Evolutionary conservation across 2,797 vertebrate genomes (phyloP), one percentile per base, ranked within the genome.

Genomic region (Ambastaia sidthimunki): DNA sequence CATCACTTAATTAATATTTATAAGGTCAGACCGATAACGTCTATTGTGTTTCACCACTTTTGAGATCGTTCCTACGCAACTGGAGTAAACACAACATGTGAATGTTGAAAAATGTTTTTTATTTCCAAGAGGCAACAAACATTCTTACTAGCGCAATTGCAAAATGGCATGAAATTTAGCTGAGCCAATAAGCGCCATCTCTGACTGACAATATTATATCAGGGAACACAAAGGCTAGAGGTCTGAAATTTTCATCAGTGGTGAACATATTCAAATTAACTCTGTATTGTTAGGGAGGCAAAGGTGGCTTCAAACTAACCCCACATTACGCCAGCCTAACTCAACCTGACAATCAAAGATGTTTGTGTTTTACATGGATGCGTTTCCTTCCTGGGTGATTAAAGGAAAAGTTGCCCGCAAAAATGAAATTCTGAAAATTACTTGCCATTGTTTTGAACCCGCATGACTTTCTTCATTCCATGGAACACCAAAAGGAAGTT

Each of bases 241-340:
- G 77, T 69, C 80, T 82, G 62, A 69, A 68, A 83, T 73, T 81
- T 82, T 77, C 78, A 83, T 86, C 69, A 84, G 63, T 50, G 3
- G 75, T 54, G 57, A 78, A 78, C 66, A 81, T 70, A 55, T 80
- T 70, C 28, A 79, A 85, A 80, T 85, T 82, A 85, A 77, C 73
- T 80, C 25, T 10, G 52, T 68, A 73, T 82, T 83, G 83, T 83
- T 82, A 71, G 57, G 12, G 44, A 44, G 66, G 44, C 71, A 80
- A 83, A 74, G 73, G 66, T 50, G 25, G 69, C 69, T 73, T 77
- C 57, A 66, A 68, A 67, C 37, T 78, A 82, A 82, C 47, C 69
- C 28, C 50, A 79, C 67, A 81, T 69, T 83, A 76, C 75, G 50
- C 68, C 60, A 79, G 66, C 59, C 68, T 69, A 66, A 7, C 76